phyloP scores from a whole-genome alignment of 2,797 vertebrate species.

The Darevskia mixta region DNA sequence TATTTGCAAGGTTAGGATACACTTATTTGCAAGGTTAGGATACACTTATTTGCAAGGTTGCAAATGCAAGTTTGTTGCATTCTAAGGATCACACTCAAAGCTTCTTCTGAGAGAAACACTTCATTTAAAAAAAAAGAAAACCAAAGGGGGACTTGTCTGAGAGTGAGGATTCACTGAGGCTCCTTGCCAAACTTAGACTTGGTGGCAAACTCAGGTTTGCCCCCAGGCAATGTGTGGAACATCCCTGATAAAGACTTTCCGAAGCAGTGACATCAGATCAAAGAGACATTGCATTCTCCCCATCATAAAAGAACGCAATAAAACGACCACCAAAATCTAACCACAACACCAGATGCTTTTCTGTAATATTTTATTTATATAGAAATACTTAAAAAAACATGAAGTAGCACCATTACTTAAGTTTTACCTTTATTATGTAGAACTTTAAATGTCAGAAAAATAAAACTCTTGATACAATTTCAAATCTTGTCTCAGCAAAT shows the following conservation, averaged over 20 bases:
- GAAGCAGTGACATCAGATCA: constrained; percentile 28
- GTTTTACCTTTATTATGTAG: constrained; percentile 99
- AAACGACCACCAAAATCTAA: constrained; percentile 54
- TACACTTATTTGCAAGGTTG: not conserved
- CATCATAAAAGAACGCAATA: not conserved
- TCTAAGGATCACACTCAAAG: not conserved
- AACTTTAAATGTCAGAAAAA: constrained; percentile 99
- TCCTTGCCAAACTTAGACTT: not conserved
- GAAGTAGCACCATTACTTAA: constrained; percentile 99
- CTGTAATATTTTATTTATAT: constrained; percentile 98
- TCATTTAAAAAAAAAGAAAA: not conserved
- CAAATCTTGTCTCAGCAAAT: constrained; percentile 99
- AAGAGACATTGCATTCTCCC: constrained; percentile 28
- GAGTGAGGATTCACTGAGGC: not conserved
- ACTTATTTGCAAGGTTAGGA: not conserved
- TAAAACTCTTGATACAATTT: constrained; percentile 99
- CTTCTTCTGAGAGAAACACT: not conserved
- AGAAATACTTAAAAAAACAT: constrained; percentile 99
- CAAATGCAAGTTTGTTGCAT: too few relatives aligned
- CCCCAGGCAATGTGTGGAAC: not conserved
- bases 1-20: too few relatives aligned
- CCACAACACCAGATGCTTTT: constrained; percentile 76
- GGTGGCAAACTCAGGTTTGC: not conserved
- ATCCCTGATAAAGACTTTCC: constrained; percentile 35
- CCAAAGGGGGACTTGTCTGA: not conserved